Evolutionary conservation across 2,797 vertebrate genomes (phyloP), one percentile per base, ranked within the genome.

Genomic region (Etheostoma nigrum): DNA sequence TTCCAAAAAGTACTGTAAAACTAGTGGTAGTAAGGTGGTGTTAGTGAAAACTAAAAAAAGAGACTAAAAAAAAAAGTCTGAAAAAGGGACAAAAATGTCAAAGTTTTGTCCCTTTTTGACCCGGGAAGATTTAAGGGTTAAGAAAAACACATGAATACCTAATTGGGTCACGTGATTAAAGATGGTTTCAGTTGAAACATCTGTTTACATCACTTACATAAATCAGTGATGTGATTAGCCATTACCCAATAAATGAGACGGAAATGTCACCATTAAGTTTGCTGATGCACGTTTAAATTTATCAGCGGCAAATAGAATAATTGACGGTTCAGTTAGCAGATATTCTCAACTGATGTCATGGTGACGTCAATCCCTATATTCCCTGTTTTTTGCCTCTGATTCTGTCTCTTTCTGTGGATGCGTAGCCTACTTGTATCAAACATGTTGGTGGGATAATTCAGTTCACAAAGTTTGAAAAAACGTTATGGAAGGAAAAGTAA

Each of bases 301-400:
- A 58, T 51, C 27, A 19, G 14, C 54, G 48, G 36, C 4, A 0
- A 40, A 49, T 25, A 33, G 44, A 54, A 67, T 23, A 51, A 72
- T 14, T 67, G 21, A 59, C 4, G 5, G 14, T 63, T 67, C 44
- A 52, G 57, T 47, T 57, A 25, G 25, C 33, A 51, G 33, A 52
- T 25, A 15, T 72, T n/a, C 76, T 25, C 16, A 66, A 33, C 45
- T 25, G 16, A 51, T 62, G 33, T 51, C 57, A 62, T 51, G 33
- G 49, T 23, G 33, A 61, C 1, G 15, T 19, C 40, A 25, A 16
- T 21, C 16, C 4, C 21, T 0, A 25, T 1, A 27, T 15, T 67
- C 8, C 5, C 13, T 45, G 27, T 18, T 0, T 14, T 19, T 68
- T 65, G 36, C 23, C 5, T 48, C 57, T 47, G 5, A 4, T 33